Evolutionary conservation across 2,888 invertebrate genomes (phyloP).

Genomic region (Lasioglossum marginatum): DNA sequence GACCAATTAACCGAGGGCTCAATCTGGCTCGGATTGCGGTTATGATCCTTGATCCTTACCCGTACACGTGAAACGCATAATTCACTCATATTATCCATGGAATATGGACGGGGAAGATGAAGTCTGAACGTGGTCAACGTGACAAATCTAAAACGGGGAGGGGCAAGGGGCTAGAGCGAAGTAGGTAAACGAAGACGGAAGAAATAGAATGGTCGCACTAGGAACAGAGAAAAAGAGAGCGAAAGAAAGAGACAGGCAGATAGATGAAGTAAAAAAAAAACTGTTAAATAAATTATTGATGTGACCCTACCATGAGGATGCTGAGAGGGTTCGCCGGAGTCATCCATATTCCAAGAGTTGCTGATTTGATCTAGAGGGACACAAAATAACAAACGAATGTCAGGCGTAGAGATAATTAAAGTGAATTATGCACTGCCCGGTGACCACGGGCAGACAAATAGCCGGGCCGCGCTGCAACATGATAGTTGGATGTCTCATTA

Average conservation of each 20-base stretch:
- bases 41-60: neutral
- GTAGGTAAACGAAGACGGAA: neutral
- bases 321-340: slow-evolving; percentile 83
- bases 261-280: slow-evolving; percentile 10
- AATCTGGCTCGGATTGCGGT: neutral
- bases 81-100: slow-evolving; percentile 67
- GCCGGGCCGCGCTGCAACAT: slow-evolving; percentile 21
- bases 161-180: neutral
- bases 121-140: slow-evolving; percentile 4
- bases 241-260: slow-evolving; percentile 9
- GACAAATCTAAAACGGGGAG: slow-evolving; percentile 24
- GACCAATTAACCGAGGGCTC: neutral
- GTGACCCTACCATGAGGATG: slow-evolving; percentile 81
- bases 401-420: slow-evolving; percentile 65
- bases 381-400: slow-evolving; percentile 64
- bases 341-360: slow-evolving; percentile 84
- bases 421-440: slow-evolving; percentile 65
- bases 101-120: slow-evolving; percentile 56
- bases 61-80: slow-evolving; percentile 50
- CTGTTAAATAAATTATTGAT: slow-evolving; percentile 61
- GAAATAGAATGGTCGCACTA: neutral
- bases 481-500: slow-evolving; percentile 42
- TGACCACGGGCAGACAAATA: slow-evolving; percentile 39
- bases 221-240: neutral
- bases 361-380: slow-evolving; percentile 83